phyloP scores from a whole-genome alignment of 2,113 vertebrate species.

The Willisornis vidua region DNA sequence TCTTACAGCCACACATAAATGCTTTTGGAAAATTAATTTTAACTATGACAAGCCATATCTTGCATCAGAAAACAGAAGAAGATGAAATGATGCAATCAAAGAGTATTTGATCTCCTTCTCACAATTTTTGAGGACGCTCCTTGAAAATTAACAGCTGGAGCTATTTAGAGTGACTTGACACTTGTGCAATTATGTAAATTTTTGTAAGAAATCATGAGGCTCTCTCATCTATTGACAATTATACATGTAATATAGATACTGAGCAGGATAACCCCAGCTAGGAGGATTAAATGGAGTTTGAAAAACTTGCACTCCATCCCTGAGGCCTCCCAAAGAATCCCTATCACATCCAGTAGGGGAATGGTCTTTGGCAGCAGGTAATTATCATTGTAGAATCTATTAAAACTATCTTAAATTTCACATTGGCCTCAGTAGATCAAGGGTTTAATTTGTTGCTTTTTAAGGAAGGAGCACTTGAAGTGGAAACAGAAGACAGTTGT shows the following conservation, averaged over 20 bases:
- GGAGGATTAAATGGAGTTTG: background rate
- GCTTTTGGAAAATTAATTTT: background rate
- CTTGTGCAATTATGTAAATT: background rate
- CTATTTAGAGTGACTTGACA: background rate
- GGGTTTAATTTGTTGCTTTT: background rate
- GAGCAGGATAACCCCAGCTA: background rate
- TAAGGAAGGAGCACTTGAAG: background rate
- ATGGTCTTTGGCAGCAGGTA: background rate
- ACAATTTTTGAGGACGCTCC: background rate
- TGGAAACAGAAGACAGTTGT: background rate
- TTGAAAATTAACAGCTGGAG: background rate
- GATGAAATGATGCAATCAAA: background rate
- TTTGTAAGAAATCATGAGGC: background rate
- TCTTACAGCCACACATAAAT: background rate
- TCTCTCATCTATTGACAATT: background rate
- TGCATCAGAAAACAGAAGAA: background rate
- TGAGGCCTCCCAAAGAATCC: background rate
- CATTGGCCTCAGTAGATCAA: background rate
- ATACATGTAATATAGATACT: background rate
- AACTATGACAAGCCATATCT: background rate
- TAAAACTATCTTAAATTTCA: background rate
- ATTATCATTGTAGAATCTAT: background rate
- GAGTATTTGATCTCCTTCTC: background rate
- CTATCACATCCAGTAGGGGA: fast-evolving
- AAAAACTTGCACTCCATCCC: fast-evolving